phyloP scores from a whole-genome alignment of 1,140 invertebrate genomes.

The Colletes gigas region DNA sequence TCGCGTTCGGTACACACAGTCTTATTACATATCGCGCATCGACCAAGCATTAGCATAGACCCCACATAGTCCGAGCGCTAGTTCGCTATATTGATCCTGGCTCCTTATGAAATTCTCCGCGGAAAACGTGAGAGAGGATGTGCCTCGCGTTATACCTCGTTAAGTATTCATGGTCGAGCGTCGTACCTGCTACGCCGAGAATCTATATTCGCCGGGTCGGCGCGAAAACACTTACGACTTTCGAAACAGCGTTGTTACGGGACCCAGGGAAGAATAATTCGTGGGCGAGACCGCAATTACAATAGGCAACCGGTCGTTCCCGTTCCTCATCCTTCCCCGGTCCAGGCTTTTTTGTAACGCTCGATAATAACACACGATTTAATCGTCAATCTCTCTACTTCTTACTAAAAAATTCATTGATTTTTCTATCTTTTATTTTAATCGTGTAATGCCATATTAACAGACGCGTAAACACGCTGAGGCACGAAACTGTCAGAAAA shows the following conservation, averaged over 20 bases:
- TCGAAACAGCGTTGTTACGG: background rate
- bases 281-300: conserved; percentile 16
- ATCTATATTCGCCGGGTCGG: background rate
- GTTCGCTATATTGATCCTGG: conserved; percentile 48
- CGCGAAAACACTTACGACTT: conserved; percentile 4
- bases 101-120: conserved; percentile 46
- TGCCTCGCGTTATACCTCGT: conserved; percentile 14
- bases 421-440: no score
- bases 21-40: conserved; percentile 59
- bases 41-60: conserved; percentile 52
- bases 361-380: background rate
- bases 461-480: no score
- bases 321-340: background rate
- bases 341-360: background rate
- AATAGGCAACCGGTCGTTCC: background rate
- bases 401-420: no score
- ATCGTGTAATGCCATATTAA: no score
- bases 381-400: no score
- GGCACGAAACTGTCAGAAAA: no score
- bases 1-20: conserved; percentile 22
- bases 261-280: background rate
- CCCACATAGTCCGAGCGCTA: conserved; percentile 10
- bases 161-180: conserved; percentile 36
- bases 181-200: background rate
- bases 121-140: conserved; percentile 14